phyloP scores from a whole-genome alignment of 2,888 invertebrate genomes.

The Mythimna vitellina region DNA sequence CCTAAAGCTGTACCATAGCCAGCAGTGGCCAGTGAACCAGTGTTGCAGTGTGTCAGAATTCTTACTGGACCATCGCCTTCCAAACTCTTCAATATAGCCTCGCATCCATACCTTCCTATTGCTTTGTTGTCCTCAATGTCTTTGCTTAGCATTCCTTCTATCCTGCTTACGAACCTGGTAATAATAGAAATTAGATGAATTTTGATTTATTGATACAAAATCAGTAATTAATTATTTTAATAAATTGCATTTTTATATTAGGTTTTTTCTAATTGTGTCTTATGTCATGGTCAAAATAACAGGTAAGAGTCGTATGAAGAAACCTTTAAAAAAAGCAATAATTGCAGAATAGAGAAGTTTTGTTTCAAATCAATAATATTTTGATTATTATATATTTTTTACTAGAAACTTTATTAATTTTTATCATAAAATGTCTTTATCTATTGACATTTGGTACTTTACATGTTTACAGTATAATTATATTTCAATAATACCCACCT shows the following conservation, averaged over 20 bases:
- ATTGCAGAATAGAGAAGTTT: background rate
- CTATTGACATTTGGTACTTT: background rate
- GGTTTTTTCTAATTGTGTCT: background rate
- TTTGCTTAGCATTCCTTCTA: constrained; percentile 95
- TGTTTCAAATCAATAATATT: background rate
- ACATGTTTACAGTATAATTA: constrained; percentile 1
- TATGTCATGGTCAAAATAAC: no score
- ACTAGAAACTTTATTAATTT: background rate
- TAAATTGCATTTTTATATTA: background rate
- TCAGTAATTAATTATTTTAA: background rate
- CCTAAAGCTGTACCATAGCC: constrained; percentile 99
- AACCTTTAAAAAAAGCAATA: no score
- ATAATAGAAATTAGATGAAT: background rate
- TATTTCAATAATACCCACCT: constrained; percentile 85
- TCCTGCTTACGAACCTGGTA: constrained; percentile 93
- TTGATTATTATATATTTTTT: no score
- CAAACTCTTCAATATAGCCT: constrained; percentile 92
- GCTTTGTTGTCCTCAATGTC: constrained; percentile 97
- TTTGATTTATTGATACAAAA: no score
- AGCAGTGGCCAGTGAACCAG: constrained; percentile 99
- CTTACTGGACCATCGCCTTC: constrained; percentile 92
- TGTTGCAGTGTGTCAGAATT: constrained; percentile 99
- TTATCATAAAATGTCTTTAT: background rate
- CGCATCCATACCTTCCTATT: constrained; percentile 96
- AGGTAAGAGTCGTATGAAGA: no score